These are phyloP conservation scores for Dendrolimus pini DNA, from an alignment of 2,888 invertebrate species.

Conservation along the genomic window DNA sequence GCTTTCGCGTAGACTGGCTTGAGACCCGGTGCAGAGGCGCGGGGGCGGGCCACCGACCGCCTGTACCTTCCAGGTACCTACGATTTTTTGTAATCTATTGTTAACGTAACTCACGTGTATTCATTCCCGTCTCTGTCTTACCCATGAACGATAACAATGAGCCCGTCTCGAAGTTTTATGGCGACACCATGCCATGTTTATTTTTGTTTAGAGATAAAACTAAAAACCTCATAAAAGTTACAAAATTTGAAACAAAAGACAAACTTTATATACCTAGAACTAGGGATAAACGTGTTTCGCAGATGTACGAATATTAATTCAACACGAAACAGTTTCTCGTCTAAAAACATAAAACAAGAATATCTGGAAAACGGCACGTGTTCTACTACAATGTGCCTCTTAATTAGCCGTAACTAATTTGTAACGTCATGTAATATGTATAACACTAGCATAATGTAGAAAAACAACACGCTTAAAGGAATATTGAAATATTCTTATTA, in stretches of 20 bases:
- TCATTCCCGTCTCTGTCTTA: constrained; percentile 41
- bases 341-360: not conserved
- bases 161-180: constrained; percentile 31
- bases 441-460: too few relatives aligned
- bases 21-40: constrained; percentile 32
- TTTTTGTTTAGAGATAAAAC: constrained; percentile 50
- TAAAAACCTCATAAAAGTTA: constrained; percentile 28
- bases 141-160: constrained; percentile 20
- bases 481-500: too few relatives aligned
- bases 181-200: constrained; percentile 51
- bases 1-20: constrained; percentile 50
- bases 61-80: constrained; percentile 64
- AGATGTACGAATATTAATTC: constrained; percentile 20
- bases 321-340: constrained; percentile 1
- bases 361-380: not conserved
- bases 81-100: constrained; percentile 67
- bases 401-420: too few relatives aligned
- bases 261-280: constrained; percentile 18
- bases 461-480: too few relatives aligned
- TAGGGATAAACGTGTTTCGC: constrained; percentile 41
- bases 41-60: constrained; percentile 47
- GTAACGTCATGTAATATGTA: too few relatives aligned
- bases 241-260: constrained; percentile 30
- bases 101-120: constrained; percentile 67
- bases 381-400: too few relatives aligned